Percentiles rank a stretch among this genome's conserved stretches.
phyloP scores from a whole-genome alignment of 2,888 invertebrate genomes.

The Smittia aterrima region DNA sequence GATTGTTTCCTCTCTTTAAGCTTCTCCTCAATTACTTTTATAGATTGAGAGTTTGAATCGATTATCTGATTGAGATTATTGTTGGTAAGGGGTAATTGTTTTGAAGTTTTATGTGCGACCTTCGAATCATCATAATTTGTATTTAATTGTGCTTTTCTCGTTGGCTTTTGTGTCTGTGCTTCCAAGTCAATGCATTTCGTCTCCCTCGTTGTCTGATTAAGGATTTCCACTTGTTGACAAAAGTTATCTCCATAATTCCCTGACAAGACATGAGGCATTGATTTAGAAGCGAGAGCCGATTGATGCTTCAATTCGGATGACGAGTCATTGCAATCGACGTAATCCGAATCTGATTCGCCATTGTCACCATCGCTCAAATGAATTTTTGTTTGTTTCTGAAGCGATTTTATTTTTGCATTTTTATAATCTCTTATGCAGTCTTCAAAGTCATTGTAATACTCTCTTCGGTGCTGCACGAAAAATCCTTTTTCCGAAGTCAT shows the following conservation, averaged over 20 bases:
- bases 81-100: slow-evolving; percentile 14
- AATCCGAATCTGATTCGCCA: slow-evolving; percentile 22
- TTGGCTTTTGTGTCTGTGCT: background rate
- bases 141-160: slow-evolving; percentile 14
- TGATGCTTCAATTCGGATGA: slow-evolving; percentile 20
- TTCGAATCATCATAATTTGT: background rate
- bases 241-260: background rate
- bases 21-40: background rate
- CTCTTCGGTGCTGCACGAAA: slow-evolving; percentile 18
- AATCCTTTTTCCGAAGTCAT: slow-evolving; percentile 14
- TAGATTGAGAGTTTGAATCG: background rate
- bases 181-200: background rate
- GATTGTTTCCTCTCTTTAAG: slow-evolving; percentile 7
- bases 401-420: slow-evolving; percentile 27
- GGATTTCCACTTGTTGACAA: background rate
- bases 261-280: slow-evolving; percentile 28
- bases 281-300: slow-evolving; percentile 11
- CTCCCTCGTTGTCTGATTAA: background rate
- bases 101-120: background rate
- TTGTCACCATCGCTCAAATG: slow-evolving; percentile 30
- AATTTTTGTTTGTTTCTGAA: slow-evolving; percentile 26
- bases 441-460: slow-evolving; percentile 39
- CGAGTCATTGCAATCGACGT: slow-evolving; percentile 30
- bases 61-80: slow-evolving; percentile 21
- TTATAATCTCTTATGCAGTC: slow-evolving; percentile 22